Conservation (phyloP, 2,113 vertebrate genomes). For the Numenius arquata region DNA sequence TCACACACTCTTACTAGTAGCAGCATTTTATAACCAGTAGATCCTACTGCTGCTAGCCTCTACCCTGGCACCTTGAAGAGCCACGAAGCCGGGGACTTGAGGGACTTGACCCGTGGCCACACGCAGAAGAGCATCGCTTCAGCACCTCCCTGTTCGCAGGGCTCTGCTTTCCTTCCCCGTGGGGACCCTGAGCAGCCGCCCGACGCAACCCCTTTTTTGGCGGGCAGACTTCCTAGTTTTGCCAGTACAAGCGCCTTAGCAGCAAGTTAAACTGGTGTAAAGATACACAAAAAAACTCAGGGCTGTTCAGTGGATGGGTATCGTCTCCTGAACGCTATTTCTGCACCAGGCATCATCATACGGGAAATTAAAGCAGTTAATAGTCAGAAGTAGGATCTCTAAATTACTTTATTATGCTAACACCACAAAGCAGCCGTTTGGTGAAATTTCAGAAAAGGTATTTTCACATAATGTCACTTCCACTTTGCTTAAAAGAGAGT, state of each 20-base stretch:
- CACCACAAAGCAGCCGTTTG: background rate
- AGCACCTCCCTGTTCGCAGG: background rate
- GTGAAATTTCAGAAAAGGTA: background rate
- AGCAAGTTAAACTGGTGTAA: fast-evolving
- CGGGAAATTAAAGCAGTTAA: background rate
- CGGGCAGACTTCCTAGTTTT: background rate
- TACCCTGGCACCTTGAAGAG: background rate
- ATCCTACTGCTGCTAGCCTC: background rate
- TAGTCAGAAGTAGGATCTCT: background rate
- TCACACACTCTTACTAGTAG: fast-evolving
- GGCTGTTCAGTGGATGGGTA: background rate
- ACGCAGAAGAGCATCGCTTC: background rate
- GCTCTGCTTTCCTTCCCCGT: background rate
- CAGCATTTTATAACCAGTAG: background rate
- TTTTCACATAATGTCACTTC: background rate
- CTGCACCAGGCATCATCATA: background rate
- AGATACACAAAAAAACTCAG: background rate
- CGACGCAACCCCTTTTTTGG: too few species aligned
- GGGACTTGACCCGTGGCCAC: fast-evolving
- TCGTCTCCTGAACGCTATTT: background rate
- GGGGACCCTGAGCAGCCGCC: background rate
- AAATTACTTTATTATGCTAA: background rate
- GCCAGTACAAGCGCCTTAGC: background rate
- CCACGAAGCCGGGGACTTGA: fast-evolving
- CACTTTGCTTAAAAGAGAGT: background rate